Percentiles rank a stretch among this genome's conserved stretches.
phyloP scores from a whole-genome alignment of 2,797 vertebrate species.

The Babyrousa celebensis region DNA sequence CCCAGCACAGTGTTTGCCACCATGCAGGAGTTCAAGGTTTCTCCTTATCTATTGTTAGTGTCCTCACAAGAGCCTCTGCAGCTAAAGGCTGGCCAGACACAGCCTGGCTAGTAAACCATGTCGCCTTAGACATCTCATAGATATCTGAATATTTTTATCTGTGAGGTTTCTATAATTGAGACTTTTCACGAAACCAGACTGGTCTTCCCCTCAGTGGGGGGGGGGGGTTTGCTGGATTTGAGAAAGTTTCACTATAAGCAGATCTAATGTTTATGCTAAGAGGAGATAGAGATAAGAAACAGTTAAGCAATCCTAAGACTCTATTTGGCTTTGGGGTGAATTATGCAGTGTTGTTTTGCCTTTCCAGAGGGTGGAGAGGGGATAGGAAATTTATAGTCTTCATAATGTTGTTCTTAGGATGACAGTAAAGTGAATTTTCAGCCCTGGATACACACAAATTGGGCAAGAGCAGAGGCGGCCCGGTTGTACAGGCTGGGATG shows the following conservation, averaged over 20 bases:
- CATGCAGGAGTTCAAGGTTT: background rate
- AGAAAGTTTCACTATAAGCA: background rate
- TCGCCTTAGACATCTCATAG: background rate
- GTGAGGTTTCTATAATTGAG: background rate
- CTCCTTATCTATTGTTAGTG: background rate
- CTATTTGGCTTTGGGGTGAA: conserved; percentile 16
- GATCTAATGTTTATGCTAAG: conserved; percentile 16
- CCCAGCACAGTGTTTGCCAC: background rate
- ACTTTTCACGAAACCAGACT: background rate
- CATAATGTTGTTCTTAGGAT: conserved; percentile 40
- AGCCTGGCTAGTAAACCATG: background rate
- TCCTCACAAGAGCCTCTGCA: background rate
- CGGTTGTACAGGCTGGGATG: background rate
- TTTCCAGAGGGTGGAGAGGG: conserved; percentile 33
- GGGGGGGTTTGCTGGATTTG: background rate
- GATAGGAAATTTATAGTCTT: conserved; percentile 8
- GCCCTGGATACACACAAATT: background rate
- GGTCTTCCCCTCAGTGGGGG: background rate
- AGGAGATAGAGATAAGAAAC: background rate
- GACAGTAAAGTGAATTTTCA: conserved; percentile 38
- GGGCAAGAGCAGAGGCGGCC: background rate
- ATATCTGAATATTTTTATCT: background rate
- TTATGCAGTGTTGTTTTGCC: background rate
- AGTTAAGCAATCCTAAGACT: conserved; percentile 43
- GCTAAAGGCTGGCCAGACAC: background rate